phyloP scores from a whole-genome alignment of 2,797 vertebrate species.

The Glyptemys insculpta region DNA sequence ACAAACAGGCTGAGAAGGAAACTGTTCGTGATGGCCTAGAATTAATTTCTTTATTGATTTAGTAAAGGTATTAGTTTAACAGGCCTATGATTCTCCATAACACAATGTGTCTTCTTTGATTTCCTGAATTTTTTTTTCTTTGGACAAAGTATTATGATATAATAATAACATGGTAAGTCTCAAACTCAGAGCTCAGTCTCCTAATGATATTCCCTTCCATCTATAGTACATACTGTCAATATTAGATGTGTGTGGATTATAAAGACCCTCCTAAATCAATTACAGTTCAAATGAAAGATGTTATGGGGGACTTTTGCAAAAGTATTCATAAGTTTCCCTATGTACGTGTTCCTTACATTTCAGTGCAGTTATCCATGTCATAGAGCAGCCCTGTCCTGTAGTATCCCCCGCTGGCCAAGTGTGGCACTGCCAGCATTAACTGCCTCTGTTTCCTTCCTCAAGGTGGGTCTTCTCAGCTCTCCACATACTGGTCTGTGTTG shows the following conservation, averaged over 20 bases:
- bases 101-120: not conserved
- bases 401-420: no score
- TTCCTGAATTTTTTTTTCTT: not conserved
- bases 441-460: no score
- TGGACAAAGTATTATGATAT: not conserved
- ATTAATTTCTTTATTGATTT: not conserved
- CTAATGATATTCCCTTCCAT: not conserved
- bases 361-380: not conserved
- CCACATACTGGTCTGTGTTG: no score
- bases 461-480: no score
- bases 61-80: not conserved
- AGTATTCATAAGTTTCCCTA: not conserved
- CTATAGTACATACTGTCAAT: not conserved
- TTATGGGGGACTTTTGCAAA: not conserved
- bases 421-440: no score
- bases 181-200: not conserved
- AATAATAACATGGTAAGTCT: not conserved
- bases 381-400: no score
- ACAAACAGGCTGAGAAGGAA: not conserved
- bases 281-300: not conserved
- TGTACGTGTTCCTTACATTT: not conserved
- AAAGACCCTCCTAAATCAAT: not conserved
- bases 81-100: not conserved
- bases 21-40: not conserved
- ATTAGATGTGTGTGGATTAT: not conserved